Conservation (phyloP, 2,888 invertebrate genomes). For the Blastobasis adustella region DNA sequence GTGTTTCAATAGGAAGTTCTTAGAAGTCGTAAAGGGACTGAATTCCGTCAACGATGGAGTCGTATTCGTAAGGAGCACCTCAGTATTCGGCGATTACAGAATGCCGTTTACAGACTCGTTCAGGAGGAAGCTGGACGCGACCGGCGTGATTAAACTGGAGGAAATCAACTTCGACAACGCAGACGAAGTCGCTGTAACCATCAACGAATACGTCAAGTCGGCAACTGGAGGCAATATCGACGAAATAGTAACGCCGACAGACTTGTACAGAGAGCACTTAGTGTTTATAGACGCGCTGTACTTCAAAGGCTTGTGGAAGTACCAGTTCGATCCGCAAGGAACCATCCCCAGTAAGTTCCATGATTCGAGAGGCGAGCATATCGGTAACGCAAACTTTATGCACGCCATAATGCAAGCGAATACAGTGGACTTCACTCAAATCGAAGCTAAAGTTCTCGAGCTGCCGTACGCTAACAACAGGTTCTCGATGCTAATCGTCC, state of each 20-base stretch:
- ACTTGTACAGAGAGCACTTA: constrained; percentile 33
- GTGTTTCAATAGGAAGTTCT: constrained; percentile 50
- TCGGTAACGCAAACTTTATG: constrained; percentile 55
- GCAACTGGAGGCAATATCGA: constrained; percentile 46
- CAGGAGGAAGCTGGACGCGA: constrained; percentile 18
- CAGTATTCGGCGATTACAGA: constrained; percentile 37
- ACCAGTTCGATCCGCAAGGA: constrained; percentile 31
- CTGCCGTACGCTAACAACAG: constrained; percentile 50
- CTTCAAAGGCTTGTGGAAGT: constrained; percentile 53
- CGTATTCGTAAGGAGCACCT: constrained; percentile 38
- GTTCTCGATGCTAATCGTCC: constrained; percentile 77
- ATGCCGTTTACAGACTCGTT: constrained; percentile 31
- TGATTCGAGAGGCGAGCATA: constrained; percentile 29
- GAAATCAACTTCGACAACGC: constrained; percentile 33
- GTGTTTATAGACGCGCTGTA: constrained; percentile 51
- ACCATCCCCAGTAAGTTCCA: constrained; percentile 45
- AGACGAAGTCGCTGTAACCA: constrained; percentile 26
- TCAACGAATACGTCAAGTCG: constrained; percentile 43
- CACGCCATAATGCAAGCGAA: constrained; percentile 29
- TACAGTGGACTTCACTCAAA: constrained; percentile 18
- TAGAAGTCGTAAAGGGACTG: constrained; percentile 31
- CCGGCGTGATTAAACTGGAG: constrained; percentile 33
- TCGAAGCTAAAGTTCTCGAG: constrained; percentile 44
- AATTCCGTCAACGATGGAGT: constrained; percentile 22
- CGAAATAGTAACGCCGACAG: constrained; percentile 41